phyloP scores from a whole-genome alignment of 2,888 invertebrate genomes.

The Agriopis aurantiaria region DNA sequence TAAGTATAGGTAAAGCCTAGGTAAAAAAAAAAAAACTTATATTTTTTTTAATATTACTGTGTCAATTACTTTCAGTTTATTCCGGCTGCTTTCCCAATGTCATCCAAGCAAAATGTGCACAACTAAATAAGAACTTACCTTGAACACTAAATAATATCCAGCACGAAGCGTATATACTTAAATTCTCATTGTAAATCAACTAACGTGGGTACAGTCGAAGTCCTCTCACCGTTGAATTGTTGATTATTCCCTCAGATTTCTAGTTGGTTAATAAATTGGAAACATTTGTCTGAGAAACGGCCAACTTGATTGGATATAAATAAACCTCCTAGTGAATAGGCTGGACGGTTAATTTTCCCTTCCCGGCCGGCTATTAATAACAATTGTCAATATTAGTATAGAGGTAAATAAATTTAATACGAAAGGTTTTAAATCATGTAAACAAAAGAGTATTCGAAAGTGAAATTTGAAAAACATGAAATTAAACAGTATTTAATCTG shows the following conservation, averaged over 20 bases:
- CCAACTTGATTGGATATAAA: constrained; percentile 44
- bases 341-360: constrained; percentile 35
- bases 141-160: constrained; percentile 16
- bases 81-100: too few species aligned
- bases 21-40: too few species aligned
- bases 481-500: constrained; percentile 11
- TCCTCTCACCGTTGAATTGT: constrained; percentile 28
- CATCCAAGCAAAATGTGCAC: neutral
- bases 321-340: constrained; percentile 31
- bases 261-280: constrained; percentile 40
- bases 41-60: too few species aligned
- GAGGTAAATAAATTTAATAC: constrained; percentile 14
- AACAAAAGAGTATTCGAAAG: constrained; percentile 32
- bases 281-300: constrained; percentile 44
- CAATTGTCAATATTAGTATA: constrained; percentile 32
- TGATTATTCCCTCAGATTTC: constrained; percentile 36
- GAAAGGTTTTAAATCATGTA: constrained; percentile 21
- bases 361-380: constrained; percentile 23
- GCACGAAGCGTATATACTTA: neutral
- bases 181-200: constrained; percentile 35
- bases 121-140: constrained; percentile 4
- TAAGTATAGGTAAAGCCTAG: too few species aligned
- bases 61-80: too few species aligned
- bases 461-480: constrained; percentile 27
- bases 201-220: constrained; percentile 13